A percentile compares a stretch with the other conserved stretches of the same genome.
phyloP scores from a whole-genome alignment of 2,113 vertebrate genomes.

The Thryonomys swinderianus region DNA sequence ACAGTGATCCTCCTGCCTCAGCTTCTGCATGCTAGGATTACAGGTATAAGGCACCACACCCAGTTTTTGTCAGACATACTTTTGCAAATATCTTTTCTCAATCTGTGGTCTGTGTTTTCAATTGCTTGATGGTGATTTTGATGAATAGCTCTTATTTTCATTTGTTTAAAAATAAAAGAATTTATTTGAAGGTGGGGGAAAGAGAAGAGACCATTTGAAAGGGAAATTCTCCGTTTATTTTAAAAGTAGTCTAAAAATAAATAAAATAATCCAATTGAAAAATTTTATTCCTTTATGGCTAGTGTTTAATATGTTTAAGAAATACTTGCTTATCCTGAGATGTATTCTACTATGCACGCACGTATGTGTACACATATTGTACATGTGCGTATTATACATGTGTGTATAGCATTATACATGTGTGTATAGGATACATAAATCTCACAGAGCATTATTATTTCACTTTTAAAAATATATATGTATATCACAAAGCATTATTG shows the following conservation, averaged over 20 bases:
- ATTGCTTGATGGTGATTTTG: background rate
- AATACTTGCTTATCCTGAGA: background rate
- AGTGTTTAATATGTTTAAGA: background rate
- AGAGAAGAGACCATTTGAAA: background rate
- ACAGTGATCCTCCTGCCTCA: background rate
- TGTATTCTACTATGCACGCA: background rate
- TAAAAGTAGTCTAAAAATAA: background rate
- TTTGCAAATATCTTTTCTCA: conserved; percentile 50
- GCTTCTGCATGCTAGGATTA: background rate
- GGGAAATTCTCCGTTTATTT: background rate
- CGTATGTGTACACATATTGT: background rate
- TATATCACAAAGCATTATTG: background rate
- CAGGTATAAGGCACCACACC: background rate
- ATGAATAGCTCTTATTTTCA: background rate
- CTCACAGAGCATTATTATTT: background rate
- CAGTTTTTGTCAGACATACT: background rate
- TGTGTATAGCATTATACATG: background rate
- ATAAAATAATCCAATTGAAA: background rate
- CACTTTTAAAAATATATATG: background rate
- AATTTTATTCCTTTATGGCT: background rate
- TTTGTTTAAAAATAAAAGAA: background rate
- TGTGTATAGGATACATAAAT: background rate
- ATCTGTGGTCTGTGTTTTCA: conserved; percentile 2
- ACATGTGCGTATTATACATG: background rate
- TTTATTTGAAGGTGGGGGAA: background rate